Evolutionary conservation across 2,113 vertebrate genomes (phyloP), one percentile per base, ranked within the genome.

Genomic region (Apaloderma vittatum): DNA sequence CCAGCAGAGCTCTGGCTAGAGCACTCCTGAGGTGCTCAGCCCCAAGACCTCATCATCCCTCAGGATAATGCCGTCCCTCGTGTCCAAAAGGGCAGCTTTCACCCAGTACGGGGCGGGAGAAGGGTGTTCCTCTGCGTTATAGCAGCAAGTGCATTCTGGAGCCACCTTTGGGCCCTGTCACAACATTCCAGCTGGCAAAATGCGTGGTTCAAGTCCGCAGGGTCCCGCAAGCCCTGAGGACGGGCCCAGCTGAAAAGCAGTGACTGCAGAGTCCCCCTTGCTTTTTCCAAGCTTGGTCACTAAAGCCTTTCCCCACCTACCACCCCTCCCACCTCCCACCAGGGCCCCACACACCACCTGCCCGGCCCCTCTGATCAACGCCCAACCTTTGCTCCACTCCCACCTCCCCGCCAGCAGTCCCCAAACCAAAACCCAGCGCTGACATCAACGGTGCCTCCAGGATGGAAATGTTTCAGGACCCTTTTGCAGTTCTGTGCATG

Each of bases 141-240:
- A 1, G 45, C 58, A 23, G 30, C 45, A 40, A 37, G 16, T 18
- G 13, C 58, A 20, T 72, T 37, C 49, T 19, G 48, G 17, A 85
- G 65, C 8, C 22, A 29, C 27, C 27, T 51, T 52, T 52, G 58
- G 52, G 51, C 20, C 37, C 3, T 0, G n/a, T 14, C 40, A 12
- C 61, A 63, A 57, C 22, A 34, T 4, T 54, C 74, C 59, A 45
- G 37, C 59, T 27, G 2, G 49, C 34, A 57, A 62, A 70, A 51
- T 3, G 1, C 0, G 1, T 12, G 11, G 40, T 49, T 73, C 49
- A 20, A 34, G 65, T 14, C 23, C 0, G 0, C 37, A 30, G 43
- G 59, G 22, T 81, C 36, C 48, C 4, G 2, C 19, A 7, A 27
- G 34, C 45, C 49, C 49, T 4, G 2, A 17, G 61, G 22, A 43